phyloP scores from a whole-genome alignment of 2,113 vertebrate genomes.

The Cyprinus carpio region DNA sequence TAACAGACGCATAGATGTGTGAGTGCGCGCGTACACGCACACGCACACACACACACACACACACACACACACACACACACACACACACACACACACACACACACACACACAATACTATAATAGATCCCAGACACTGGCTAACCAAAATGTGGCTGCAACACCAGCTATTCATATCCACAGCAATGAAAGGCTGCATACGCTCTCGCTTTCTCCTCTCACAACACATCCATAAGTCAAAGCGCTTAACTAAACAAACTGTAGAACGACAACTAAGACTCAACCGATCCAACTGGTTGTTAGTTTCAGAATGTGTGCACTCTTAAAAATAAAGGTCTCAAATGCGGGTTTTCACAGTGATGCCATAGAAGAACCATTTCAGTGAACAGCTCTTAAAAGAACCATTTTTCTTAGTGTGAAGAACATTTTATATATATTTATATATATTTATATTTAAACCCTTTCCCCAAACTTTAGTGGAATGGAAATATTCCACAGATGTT shows the following conservation, averaged over 20 bases:
- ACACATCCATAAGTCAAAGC: constrained; percentile 22
- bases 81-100: constrained; percentile 50
- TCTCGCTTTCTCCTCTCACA: constrained; percentile 33
- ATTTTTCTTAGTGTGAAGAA: background rate
- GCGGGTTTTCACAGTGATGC: background rate
- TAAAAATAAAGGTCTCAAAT: background rate
- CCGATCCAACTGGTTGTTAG: background rate
- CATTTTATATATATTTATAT: background rate
- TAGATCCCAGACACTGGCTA: constrained; percentile 78
- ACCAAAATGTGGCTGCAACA: constrained; percentile 75
- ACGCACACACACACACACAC: constrained; percentile 50
- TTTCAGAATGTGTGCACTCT: background rate
- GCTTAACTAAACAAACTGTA: constrained; percentile 18
- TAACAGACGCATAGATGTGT: constrained; percentile 48
- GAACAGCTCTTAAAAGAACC: background rate
- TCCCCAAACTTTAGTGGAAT: background rate
- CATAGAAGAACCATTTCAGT: background rate
- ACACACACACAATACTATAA: constrained; percentile 66
- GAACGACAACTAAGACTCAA: background rate
- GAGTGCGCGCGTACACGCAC: constrained; percentile 31
- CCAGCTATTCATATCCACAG: constrained; percentile 79
- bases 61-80: constrained; percentile 49
- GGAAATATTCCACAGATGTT: background rate
- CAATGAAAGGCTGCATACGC: constrained; percentile 74
- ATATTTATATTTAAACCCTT: background rate